These are phyloP conservation scores for Podotricha telesiphe DNA, from an alignment of 2,888 invertebrate genomes.

Conservation along the genomic window DNA sequence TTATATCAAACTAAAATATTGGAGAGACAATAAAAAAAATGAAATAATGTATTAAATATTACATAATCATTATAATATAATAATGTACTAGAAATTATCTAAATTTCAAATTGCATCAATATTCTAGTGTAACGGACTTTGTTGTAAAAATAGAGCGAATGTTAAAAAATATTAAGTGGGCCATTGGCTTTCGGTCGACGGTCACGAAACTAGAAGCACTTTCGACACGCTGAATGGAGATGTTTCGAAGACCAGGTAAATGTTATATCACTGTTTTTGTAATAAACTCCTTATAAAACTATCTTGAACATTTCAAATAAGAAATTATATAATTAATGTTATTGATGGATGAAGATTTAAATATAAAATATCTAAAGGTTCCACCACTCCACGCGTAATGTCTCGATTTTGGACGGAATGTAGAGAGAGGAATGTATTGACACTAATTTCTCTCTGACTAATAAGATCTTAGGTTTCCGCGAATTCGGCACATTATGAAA, in stretches of 20 bases:
- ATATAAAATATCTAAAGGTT: too few relatives aligned
- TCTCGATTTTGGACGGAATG: too few relatives aligned
- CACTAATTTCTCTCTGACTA: too few relatives aligned
- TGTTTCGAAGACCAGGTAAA: conserved; percentile 27
- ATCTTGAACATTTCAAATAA: background rate
- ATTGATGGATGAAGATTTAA: background rate
- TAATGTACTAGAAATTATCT: conserved; percentile 19
- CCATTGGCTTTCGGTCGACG: conserved; percentile 75
- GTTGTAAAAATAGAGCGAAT: conserved; percentile 23
- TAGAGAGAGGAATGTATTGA: too few relatives aligned
- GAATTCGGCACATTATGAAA: too few relatives aligned
- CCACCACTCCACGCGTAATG: too few relatives aligned
- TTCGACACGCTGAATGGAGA: conserved; percentile 54
- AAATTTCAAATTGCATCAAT: conserved; percentile 28
- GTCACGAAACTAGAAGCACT: conserved; percentile 65
- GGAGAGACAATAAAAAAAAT: too few relatives aligned
- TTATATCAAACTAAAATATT: too few relatives aligned
- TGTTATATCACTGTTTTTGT: conserved; percentile 24
- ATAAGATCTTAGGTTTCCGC: too few relatives aligned
- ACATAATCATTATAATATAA: too few relatives aligned
- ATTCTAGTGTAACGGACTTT: conserved; percentile 1
- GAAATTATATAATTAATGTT: conserved; percentile 13
- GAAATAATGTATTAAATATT: too few relatives aligned
- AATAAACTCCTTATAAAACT: conserved; percentile 14
- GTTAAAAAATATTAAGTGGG: conserved; percentile 58